Evolutionary conservation across 2,797 vertebrate genomes (phyloP).

Genomic region (Centropyge bicolor): DNA sequence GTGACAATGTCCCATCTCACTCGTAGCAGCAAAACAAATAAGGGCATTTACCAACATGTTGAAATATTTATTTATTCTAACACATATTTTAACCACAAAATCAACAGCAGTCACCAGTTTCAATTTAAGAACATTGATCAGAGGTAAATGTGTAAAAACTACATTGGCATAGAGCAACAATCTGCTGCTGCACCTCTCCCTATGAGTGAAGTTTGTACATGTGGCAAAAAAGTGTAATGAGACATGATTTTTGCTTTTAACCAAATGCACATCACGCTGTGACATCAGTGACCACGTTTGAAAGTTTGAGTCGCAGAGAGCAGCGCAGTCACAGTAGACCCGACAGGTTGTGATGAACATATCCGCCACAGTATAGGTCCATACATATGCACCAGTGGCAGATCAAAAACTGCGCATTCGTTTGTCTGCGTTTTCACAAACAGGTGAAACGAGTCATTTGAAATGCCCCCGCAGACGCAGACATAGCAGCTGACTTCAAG

Average conservation of each 20-base stretch:
- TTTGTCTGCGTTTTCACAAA: conserved; percentile 13
- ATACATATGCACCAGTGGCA: not conserved
- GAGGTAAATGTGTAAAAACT: not conserved
- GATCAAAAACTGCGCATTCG: conserved; percentile 6
- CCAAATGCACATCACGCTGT: not conserved
- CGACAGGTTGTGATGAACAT: not conserved
- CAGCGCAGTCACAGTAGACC: not conserved
- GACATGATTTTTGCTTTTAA: not conserved
- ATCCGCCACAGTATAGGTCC: not conserved
- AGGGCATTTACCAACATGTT: not conserved
- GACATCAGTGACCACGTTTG: not conserved
- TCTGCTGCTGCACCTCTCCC: not conserved
- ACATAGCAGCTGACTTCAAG: conserved; percentile 36
- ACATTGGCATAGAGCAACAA: not conserved
- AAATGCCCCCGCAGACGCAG: conserved; percentile 31
- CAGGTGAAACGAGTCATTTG: conserved; percentile 37
- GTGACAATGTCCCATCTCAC: too few species aligned
- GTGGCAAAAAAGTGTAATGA: not conserved
- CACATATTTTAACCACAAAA: not conserved
- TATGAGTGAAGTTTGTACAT: not conserved
- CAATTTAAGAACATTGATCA: too few species aligned
- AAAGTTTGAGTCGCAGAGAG: not conserved
- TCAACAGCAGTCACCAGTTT: not conserved
- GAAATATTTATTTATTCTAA: not conserved
- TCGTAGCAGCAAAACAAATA: too few species aligned